phyloP scores from a whole-genome alignment of 1,140 invertebrate species.

The Yoshiicerus persimilis region DNA sequence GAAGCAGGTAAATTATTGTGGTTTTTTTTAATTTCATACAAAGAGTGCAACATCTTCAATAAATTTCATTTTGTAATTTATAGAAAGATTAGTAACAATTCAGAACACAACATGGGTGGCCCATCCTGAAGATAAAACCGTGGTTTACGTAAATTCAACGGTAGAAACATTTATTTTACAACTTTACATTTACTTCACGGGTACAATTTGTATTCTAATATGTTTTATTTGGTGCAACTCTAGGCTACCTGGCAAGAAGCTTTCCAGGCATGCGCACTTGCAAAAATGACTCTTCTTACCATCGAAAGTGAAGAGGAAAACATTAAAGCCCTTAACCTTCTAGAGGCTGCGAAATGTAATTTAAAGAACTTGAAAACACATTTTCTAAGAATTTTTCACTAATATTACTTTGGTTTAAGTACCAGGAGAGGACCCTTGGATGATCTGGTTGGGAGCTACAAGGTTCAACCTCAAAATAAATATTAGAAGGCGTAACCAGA shows the following conservation, averaged over 20 bases:
- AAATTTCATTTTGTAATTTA: too few relatives aligned
- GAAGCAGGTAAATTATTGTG: background rate
- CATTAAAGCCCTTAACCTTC: background rate
- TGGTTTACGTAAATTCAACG: background rate
- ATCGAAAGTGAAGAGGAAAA: background rate
- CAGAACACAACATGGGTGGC: background rate
- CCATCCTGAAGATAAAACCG: background rate
- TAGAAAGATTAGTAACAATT: background rate
- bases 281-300: background rate
- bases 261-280: background rate
- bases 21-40: too few relatives aligned
- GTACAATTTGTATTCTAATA: too few relatives aligned
- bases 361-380: too few relatives aligned
- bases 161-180: background rate
- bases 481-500: too few relatives aligned
- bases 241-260: background rate
- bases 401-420: too few relatives aligned
- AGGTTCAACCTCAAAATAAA: too few relatives aligned
- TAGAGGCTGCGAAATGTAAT: background rate
- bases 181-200: background rate
- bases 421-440: background rate
- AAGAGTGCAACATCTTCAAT: too few relatives aligned
- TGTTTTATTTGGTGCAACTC: too few relatives aligned
- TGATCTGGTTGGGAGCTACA: background rate
- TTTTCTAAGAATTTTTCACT: background rate